Evolutionary conservation across 2,888 invertebrate species (phyloP), one percentile per base, ranked within the genome.

Genomic region (Drosophila nr. medialis): DNA sequence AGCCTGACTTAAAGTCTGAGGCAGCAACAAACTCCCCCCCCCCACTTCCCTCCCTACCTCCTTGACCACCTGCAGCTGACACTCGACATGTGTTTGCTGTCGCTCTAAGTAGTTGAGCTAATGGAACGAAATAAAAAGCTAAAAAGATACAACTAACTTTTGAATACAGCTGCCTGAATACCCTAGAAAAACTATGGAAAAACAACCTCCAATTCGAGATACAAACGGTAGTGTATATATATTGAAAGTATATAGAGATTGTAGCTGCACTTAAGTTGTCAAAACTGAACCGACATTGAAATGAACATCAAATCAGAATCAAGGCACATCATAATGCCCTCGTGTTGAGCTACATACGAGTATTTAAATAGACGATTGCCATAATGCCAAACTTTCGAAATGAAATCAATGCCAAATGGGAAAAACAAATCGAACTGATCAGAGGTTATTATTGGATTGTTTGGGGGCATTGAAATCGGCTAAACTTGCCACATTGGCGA

Each of bases 1-100:
- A 55, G 27, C n/a, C 55, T 56, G 55, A 40, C 5, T 27, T 15
- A 8, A 29, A 36, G 61, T 51, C 51, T 53, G 30, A 50, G 72
- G 30, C 49, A 53, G 27, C 30, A 45, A 38, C 50, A 30, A 11
- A 50, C 18, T 11, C 0, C 13, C 21, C 27, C 21, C 18, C 24
- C 42, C 42, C 27, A 27, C 8, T 6, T 5, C 42, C 27, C 29
- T 4, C 11, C 6, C 42, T 32, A 36, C 24, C 53, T 45, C 32
- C 54, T 59, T 24, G 34, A 13, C 27, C 50, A 34, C 40, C 38
- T 38, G 32, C 11, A 27, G 29, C 75, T 80, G 76, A 60, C 80
- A 80, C 53, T 55, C 55, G 55, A 78, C 77, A 80, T 80, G 54
- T 78, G 77, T 80, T 78, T 63, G 71, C 60, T 68, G 77, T 80